Evolutionary conservation across 2,888 invertebrate genomes (phyloP).

Genomic region (Idaea dimidiata): DNA sequence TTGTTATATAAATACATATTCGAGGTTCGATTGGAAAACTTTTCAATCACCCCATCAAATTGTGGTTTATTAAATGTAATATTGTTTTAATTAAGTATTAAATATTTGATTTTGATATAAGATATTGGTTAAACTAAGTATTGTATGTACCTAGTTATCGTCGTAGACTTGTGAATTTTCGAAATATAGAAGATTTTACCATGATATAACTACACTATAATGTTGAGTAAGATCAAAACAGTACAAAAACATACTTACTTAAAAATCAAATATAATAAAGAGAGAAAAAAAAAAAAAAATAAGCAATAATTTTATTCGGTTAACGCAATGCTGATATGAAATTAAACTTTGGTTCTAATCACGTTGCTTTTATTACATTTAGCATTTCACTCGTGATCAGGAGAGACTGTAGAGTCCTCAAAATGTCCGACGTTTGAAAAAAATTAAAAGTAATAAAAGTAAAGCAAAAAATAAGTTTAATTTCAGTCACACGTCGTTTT

Average conservation of each 20-base stretch:
- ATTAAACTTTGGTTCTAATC: too few species aligned
- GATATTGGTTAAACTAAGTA: not conserved
- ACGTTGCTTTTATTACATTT: too few species aligned
- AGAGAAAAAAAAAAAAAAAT: not conserved
- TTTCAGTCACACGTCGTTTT: not conserved
- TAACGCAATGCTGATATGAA: too few species aligned
- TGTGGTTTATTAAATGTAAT: not conserved
- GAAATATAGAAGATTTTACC: not conserved
- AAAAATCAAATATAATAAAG: not conserved
- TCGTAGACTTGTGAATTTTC: not conserved
- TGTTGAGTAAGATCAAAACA: not conserved
- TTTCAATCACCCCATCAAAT: constrained; percentile 8
- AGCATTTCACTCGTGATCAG: too few species aligned
- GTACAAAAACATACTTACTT: not conserved
- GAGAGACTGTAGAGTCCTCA: too few species aligned
- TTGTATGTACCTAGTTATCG: not conserved
- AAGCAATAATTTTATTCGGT: too few species aligned
- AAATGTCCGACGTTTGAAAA: too few species aligned
- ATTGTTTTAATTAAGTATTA: not conserved
- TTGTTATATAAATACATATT: constrained; percentile 14
- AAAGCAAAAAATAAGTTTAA: too few species aligned
- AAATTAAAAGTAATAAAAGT: too few species aligned
- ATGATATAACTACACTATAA: not conserved
- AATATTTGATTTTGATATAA: not conserved
- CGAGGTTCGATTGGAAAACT: not conserved